Evolutionary conservation across 2,113 vertebrate genomes (phyloP), one percentile per base, ranked within the genome.

Genomic region (Orcinus orca): DNA sequence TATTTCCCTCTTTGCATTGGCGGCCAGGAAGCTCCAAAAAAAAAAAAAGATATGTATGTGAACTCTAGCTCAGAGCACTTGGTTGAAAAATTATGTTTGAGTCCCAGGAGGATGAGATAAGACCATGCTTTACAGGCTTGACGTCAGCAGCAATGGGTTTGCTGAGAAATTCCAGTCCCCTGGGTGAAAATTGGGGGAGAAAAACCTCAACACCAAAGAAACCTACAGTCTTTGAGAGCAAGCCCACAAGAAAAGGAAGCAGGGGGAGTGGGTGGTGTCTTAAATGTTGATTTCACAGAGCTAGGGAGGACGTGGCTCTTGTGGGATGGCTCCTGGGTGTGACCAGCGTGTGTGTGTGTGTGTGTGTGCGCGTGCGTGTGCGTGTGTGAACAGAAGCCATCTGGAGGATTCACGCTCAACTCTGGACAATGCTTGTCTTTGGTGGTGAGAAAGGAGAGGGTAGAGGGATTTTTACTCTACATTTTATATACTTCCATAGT

Each of bases 291-390:
- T 36, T 53, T 71, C 41, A 23, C n/a, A 20, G 80, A 41, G 21
- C 33, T 41, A 29, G 21, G 77, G 79, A 84, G 41, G 55, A 63
- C 20, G 9, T 5, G 31, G 9, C 5, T 8, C 20, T 14, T 47
- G 47, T 60, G 25, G 33, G 88, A n/a, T 1, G 31, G 36, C 38
- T 87, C 74, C 38, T 7, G 41, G 50, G 38, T n/a, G 12, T 2
- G 9, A 62, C 38, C 8, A 29, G 53, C n/a, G 6, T 15, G 25
- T 10, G 73, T 6, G 20, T 23, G 13, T 18, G n/a, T 10, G 18
- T 15, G 14, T 14, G 31, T 18, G 9, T 1, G 4, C 1, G 6
- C 23, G 2, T 7, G 25, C 1, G 3, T 18, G 23, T 25, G 5
- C 15, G 44, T n/a, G 2, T 47, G 25, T 9, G 14, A 25, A 5